These are phyloP conservation scores for Peromyscus nudipes DNA, from an alignment of 2,797 vertebrate genomes.

Conservation along the genomic window DNA sequence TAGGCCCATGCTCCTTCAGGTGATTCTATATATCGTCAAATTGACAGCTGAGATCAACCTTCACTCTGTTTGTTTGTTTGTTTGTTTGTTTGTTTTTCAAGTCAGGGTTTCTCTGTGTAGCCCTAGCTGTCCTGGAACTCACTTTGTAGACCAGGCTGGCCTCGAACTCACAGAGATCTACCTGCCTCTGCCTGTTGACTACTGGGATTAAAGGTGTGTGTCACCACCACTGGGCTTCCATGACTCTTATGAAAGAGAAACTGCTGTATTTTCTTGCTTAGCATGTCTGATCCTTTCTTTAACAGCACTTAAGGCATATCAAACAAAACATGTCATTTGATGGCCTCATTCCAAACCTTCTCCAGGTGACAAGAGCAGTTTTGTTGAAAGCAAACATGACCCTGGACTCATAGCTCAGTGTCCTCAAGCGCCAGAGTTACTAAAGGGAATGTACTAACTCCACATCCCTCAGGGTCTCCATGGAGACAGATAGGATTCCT, in stretches of 20 bases:
- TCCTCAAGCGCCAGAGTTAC: neutral
- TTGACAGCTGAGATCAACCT: neutral
- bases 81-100: neutral
- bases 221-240: neutral
- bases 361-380: neutral
- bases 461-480: neutral
- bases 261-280: neutral
- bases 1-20: neutral
- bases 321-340: neutral
- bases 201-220: neutral
- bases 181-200: neutral
- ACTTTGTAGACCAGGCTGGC: neutral
- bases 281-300: neutral
- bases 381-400: neutral
- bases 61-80: neutral
- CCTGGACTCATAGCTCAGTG: no score
- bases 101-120: neutral
- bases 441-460: no score
- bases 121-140: neutral
- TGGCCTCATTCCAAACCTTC: neutral
- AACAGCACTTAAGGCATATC: neutral
- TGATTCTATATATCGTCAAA: neutral
- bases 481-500: neutral
- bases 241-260: neutral
- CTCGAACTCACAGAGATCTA: neutral